Evolutionary conservation across 2,113 vertebrate species (phyloP).

Genomic region (Chaetodon auriga): DNA sequence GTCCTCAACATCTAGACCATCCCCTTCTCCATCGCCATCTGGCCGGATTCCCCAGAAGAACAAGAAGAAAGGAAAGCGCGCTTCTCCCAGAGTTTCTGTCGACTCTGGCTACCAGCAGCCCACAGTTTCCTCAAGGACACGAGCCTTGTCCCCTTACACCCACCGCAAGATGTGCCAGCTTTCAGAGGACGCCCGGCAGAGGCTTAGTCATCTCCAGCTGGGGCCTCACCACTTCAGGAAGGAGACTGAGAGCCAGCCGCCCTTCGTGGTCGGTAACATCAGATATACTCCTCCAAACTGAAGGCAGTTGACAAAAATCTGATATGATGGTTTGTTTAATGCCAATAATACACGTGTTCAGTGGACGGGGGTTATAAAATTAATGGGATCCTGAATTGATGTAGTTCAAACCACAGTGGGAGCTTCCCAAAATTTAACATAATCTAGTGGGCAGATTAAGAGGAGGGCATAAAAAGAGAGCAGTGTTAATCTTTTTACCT

Average conservation of each 20-base stretch:
- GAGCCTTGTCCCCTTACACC: constrained; percentile 94
- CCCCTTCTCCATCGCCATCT: constrained; percentile 2
- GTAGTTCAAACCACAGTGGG: constrained; percentile 59
- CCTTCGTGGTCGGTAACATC: constrained; percentile 89
- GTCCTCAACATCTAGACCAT: constrained; percentile 13
- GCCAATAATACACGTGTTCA: constrained; percentile 36
- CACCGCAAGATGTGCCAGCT: constrained; percentile 95
- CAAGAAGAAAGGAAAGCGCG: constrained; percentile 27
- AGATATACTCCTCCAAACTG: background rate
- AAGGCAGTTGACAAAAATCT: constrained; percentile 1
- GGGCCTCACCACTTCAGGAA: constrained; percentile 95
- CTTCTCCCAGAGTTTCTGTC: background rate
- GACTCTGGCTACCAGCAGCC: constrained; percentile 88
- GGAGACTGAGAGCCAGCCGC: constrained; percentile 87
- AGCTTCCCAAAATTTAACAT: constrained; percentile 58
- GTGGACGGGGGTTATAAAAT: constrained; percentile 50
- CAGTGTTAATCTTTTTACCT: constrained; percentile 66
- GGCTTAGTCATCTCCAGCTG: constrained; percentile 91
- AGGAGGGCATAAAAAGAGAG: constrained; percentile 52
- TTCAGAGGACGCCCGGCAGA: constrained; percentile 88
- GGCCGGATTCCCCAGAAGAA: constrained; percentile 16
- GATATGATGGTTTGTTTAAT: constrained; percentile 29
- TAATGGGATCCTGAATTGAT: constrained; percentile 56
- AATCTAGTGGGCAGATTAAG: constrained; percentile 69
- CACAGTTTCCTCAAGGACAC: constrained; percentile 91